A percentile compares a stretch with the other conserved stretches of the same genome.
These are phyloP conservation scores for Neosilurus mollespiculum DNA, from an alignment of 2,797 vertebrate species.

Conservation along the genomic window DNA sequence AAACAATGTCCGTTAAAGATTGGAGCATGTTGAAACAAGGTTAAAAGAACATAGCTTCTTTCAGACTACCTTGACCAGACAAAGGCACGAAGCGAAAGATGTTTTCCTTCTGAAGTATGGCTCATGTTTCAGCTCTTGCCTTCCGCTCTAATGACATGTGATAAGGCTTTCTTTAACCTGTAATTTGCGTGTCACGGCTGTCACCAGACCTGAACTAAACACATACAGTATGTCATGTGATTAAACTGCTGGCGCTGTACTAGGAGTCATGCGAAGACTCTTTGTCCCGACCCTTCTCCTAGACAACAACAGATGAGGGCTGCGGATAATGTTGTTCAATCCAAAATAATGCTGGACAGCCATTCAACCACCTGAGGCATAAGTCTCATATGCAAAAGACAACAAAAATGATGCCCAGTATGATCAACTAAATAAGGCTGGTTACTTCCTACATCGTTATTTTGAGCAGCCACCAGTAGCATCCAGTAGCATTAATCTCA, in stretches of 20 bases:
- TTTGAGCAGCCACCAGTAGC: not conserved
- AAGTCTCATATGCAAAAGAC: not conserved
- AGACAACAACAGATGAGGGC: not conserved
- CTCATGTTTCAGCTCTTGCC: slow-evolving; percentile 29
- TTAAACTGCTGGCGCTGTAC: slow-evolving; percentile 14
- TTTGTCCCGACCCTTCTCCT: not conserved
- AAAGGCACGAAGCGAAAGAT: not conserved
- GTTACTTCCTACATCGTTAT: not conserved
- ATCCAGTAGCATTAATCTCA: not conserved
- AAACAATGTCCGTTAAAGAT: slow-evolving; percentile 24
- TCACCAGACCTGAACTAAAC: slow-evolving; percentile 36
- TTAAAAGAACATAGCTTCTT: slow-evolving; percentile 3
- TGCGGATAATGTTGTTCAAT: not conserved
- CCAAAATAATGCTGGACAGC: not conserved
- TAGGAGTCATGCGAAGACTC: slow-evolving; percentile 1
- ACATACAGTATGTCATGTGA: slow-evolving; percentile 17
- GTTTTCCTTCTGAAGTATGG: slow-evolving; percentile 12
- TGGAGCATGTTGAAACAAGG: slow-evolving; percentile 23
- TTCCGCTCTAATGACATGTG: slow-evolving; percentile 33
- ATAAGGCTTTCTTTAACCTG: slow-evolving; percentile 46
- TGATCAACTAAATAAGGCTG: not conserved
- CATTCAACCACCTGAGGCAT: not conserved
- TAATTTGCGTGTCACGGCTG: slow-evolving; percentile 49
- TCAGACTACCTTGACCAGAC: slow-evolving; percentile 25
- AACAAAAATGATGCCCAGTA: too few relatives aligned